Conservation (phyloP, 2,113 vertebrate species). For the Polyodon spathula region DNA sequence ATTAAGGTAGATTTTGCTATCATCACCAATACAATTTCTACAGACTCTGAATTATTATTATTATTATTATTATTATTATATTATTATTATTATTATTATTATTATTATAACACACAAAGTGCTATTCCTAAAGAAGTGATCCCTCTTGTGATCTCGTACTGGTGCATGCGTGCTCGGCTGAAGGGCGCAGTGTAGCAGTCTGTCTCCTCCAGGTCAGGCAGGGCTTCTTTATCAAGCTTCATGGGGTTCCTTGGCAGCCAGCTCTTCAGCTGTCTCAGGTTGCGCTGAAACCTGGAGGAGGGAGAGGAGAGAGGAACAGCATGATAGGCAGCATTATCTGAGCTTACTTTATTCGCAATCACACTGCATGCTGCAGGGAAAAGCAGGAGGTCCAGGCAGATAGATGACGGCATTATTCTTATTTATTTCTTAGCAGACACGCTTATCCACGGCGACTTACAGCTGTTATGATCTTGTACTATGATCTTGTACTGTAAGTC, state of each 20-base stretch:
- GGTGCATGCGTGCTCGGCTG: conserved; percentile 87
- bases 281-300: conserved; percentile 68
- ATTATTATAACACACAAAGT: too few relatives aligned
- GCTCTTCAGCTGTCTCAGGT: conserved; percentile 79
- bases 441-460: too few relatives aligned
- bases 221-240: conserved; percentile 91
- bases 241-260: conserved; percentile 94
- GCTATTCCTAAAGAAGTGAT: too few relatives aligned
- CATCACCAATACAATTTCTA: too few relatives aligned
- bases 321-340: background rate
- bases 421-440: too few relatives aligned
- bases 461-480: too few relatives aligned
- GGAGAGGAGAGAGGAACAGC: background rate
- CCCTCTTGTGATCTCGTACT: conserved; percentile 58
- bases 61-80: background rate
- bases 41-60: too few relatives aligned
- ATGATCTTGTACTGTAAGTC: too few relatives aligned
- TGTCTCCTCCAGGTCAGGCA: conserved; percentile 86
- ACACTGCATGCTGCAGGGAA: too few relatives aligned
- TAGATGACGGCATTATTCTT: too few relatives aligned
- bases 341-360: background rate
- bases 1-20: too few relatives aligned
- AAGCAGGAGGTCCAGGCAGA: too few relatives aligned
- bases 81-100: background rate
- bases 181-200: conserved; percentile 96